A percentile compares a stretch with the other conserved stretches of the same genome.
phyloP scores from a whole-genome alignment of 2,888 invertebrate species.

The Diloba caeruleocephala region DNA sequence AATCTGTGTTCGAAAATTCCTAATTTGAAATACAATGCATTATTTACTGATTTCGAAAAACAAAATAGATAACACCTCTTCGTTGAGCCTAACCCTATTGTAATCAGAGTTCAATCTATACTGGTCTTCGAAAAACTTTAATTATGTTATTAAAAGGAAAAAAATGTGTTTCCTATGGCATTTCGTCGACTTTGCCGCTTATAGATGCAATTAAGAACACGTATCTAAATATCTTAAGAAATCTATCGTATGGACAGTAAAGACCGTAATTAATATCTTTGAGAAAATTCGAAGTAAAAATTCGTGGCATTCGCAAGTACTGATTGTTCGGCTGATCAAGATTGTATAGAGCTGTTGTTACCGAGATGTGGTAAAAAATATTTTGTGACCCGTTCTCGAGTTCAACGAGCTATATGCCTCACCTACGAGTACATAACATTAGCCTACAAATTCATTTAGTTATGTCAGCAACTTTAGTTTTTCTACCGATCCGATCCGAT shows the following conservation, averaged over 20 bases:
- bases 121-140: constrained; percentile 61
- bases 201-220: constrained; percentile 75
- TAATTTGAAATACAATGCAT: constrained; percentile 40
- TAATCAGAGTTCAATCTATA: constrained; percentile 56
- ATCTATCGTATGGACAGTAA: constrained; percentile 75
- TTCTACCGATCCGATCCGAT: too few species aligned
- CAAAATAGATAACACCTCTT: constrained; percentile 59
- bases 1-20: constrained; percentile 46
- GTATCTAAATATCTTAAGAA: constrained; percentile 76
- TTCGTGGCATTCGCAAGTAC: constrained; percentile 76
- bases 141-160: constrained; percentile 80
- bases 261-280: constrained; percentile 79
- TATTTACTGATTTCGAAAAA: constrained; percentile 5
- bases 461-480: too few species aligned
- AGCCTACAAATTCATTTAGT: too few species aligned
- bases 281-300: constrained; percentile 73
- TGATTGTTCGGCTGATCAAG: constrained; percentile 42
- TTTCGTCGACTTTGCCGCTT: constrained; percentile 71
- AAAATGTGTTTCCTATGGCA: constrained; percentile 74
- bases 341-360: constrained; percentile 61
- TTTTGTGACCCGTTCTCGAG: too few species aligned
- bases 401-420: too few species aligned
- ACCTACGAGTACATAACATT: too few species aligned
- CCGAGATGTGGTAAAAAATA: too few species aligned
- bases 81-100: constrained; percentile 4